These are phyloP conservation scores for Euplexia lucipara DNA, from an alignment of 2,888 invertebrate genomes.

Conservation along the genomic window DNA sequence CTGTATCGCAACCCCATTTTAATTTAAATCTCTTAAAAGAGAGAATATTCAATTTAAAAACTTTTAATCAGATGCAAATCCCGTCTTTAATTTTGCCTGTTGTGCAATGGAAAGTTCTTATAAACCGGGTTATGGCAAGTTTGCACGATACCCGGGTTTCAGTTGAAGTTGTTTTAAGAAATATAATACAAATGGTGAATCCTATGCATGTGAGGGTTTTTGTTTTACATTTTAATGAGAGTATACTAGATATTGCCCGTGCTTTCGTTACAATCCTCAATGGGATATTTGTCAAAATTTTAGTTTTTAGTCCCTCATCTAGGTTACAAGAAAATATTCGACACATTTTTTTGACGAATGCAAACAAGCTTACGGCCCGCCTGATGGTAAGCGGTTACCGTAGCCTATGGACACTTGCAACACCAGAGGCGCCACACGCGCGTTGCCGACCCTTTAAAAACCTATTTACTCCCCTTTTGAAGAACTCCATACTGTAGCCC, in stretches of 20 bases:
- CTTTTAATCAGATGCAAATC: conserved; percentile 72
- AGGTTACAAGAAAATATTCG: too few species aligned
- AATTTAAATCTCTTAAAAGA: conserved; percentile 54
- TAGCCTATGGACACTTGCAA: too few species aligned
- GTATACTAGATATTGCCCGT: too few species aligned
- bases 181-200: conserved; percentile 8
- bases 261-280: too few species aligned
- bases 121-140: conserved; percentile 45
- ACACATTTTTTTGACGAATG: too few species aligned
- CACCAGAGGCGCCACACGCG: too few species aligned
- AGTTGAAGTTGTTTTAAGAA: conserved; percentile 12
- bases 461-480: too few species aligned
- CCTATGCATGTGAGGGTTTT: conserved; percentile 4
- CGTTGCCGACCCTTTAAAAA: too few species aligned
- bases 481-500: too few species aligned
- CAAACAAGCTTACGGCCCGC: too few species aligned
- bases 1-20: conserved; percentile 48
- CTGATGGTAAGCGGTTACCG: not conserved
- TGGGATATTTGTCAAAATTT: too few species aligned
- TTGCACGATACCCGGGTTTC: conserved; percentile 23
- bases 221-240: not conserved
- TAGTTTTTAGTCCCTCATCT: too few species aligned
- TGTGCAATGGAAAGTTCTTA: conserved; percentile 51
- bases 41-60: conserved; percentile 70
- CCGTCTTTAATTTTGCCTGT: conserved; percentile 60